phyloP scores from a whole-genome alignment of 1,140 invertebrate species.

The Euwallacea similis region DNA sequence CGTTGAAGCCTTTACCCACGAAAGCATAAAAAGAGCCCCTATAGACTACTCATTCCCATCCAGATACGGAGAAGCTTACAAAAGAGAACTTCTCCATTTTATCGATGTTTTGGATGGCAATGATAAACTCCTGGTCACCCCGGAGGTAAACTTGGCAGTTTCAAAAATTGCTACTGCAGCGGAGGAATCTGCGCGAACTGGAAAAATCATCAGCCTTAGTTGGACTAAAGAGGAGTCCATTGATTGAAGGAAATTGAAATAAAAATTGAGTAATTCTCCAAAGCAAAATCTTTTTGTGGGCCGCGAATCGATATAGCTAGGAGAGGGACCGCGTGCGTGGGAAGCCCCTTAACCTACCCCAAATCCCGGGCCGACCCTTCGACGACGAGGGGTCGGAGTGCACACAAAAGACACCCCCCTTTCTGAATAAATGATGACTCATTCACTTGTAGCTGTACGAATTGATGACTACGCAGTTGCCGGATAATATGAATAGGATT shows the following conservation, averaged over 20 bases:
- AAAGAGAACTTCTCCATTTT: slow-evolving; percentile 67
- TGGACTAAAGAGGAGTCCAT: too few relatives aligned
- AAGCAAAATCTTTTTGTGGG: slow-evolving; percentile 1
- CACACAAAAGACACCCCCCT: slow-evolving; percentile 12
- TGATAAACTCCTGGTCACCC: slow-evolving; percentile 50
- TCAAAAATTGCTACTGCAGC: too few relatives aligned
- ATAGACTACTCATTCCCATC: slow-evolving; percentile 68
- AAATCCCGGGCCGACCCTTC: slow-evolving; percentile 27
- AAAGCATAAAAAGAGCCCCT: slow-evolving; percentile 55
- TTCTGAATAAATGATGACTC: slow-evolving; percentile 27
- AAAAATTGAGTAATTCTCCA: too few relatives aligned
- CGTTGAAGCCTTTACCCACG: too few relatives aligned
- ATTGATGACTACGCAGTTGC: slow-evolving; percentile 15
- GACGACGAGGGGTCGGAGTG: slow-evolving; percentile 11
- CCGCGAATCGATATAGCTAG: slow-evolving; percentile 19
- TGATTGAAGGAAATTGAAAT: too few relatives aligned
- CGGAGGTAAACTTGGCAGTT: too few relatives aligned
- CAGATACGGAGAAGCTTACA: slow-evolving; percentile 63
- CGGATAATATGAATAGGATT: slow-evolving; percentile 13
- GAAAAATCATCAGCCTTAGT: too few relatives aligned
- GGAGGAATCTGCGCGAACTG: too few relatives aligned
- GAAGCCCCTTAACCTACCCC: slow-evolving; percentile 24
- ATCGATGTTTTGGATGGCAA: slow-evolving; percentile 63
- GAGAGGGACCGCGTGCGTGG: slow-evolving; percentile 15
- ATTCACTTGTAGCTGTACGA: slow-evolving; percentile 28